Evolutionary conservation across 2,888 invertebrate species (phyloP).

Genomic region (Drosophila austrosaltans): DNA sequence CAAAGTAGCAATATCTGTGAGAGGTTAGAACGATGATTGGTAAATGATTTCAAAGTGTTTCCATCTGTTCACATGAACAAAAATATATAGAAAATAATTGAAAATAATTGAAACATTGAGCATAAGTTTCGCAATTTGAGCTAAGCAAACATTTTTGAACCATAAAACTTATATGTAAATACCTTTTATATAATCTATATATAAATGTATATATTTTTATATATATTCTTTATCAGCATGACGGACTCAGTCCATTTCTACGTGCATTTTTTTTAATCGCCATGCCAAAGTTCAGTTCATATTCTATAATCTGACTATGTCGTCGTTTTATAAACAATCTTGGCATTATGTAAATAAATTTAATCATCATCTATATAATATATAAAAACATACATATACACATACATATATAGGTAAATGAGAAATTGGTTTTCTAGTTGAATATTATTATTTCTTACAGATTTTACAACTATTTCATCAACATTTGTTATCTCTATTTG

Average conservation of each 20-base stretch:
- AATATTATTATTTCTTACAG: too few relatives aligned
- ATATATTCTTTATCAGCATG: slow-evolving; percentile 2
- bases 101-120: neutral
- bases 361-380: too few relatives aligned
- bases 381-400: too few relatives aligned
- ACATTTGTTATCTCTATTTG: too few relatives aligned
- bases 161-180: neutral
- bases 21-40: neutral
- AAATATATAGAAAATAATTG: neutral
- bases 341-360: too few relatives aligned
- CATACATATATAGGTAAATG: too few relatives aligned
- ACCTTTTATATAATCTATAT: neutral
- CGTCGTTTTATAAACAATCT: too few relatives aligned
- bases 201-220: neutral
- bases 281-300: too few relatives aligned
- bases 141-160: neutral
- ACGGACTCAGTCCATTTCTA: neutral
- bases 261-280: neutral
- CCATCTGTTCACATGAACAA: neutral
- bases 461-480: too few relatives aligned
- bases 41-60: slow-evolving; percentile 4
- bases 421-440: too few relatives aligned
- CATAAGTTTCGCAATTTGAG: neutral
- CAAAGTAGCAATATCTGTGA: neutral
- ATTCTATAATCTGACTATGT: too few relatives aligned